Conservation (phyloP, 2,113 vertebrate genomes). For the Notothenia coriiceps region DNA sequence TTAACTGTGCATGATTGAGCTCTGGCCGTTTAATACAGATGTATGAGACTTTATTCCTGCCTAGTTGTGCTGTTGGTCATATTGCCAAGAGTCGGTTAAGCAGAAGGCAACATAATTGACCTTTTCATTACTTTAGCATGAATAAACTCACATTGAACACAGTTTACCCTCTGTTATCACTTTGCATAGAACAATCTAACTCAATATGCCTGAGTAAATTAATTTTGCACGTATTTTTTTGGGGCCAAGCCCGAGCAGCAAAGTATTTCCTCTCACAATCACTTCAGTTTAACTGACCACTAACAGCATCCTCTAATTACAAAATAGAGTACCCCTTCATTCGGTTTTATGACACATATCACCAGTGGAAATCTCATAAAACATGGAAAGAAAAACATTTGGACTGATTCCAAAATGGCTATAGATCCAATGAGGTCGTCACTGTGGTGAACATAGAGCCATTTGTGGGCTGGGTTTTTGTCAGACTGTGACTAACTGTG, state of each 20-base stretch:
- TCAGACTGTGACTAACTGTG: conserved; percentile 69
- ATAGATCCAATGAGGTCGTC: conserved; percentile 64
- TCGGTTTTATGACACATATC: conserved; percentile 68
- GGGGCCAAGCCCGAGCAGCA: conserved; percentile 8
- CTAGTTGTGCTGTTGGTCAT: conserved; percentile 14
- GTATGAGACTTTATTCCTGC: background rate
- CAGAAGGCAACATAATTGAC: conserved; percentile 17
- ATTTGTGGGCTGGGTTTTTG: conserved; percentile 57
- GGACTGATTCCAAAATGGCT: conserved; percentile 40
- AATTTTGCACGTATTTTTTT: background rate
- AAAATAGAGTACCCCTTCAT: conserved; percentile 49
- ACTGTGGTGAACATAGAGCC: conserved; percentile 53
- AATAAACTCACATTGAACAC: conserved; percentile 14
- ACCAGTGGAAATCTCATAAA: conserved; percentile 66
- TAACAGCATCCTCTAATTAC: conserved; percentile 60
- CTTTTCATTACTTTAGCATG: conserved; percentile 25
- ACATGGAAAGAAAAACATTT: conserved; percentile 62
- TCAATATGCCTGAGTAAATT: conserved; percentile 17
- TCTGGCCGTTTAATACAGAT: conserved; percentile 6
- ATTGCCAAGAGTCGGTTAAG: background rate
- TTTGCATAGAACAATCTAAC: conserved; percentile 36
- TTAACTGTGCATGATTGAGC: conserved; percentile 4
- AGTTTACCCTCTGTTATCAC: conserved; percentile 23
- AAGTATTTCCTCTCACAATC: conserved; percentile 32
- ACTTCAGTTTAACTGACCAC: conserved; percentile 41